Base-by-base conservation (phyloP, 2,113 vertebrate species). In the Acrocephalus kingi region DNA sequence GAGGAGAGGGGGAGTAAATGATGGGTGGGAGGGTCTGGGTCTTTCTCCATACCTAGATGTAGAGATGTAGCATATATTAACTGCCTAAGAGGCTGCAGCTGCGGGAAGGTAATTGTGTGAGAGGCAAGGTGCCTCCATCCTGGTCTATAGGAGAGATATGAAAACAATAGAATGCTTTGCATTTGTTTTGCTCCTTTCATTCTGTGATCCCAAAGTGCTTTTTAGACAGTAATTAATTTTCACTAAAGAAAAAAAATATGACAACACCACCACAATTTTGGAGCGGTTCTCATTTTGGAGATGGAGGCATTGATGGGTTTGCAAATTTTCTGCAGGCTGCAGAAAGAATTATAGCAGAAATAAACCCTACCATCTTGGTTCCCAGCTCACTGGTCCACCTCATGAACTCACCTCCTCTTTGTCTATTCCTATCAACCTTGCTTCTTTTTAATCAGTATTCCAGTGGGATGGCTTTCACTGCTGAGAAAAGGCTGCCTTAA, bases 81-180 rank as follows among this genome's bases (percentile, higher is more conserved):
- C 71, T 85, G 93, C 72, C 74, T 88, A 82, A 97, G 88, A 93
- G 94, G 75, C 75, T 96, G 94, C 93, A 95, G 92, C 90, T 95
- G 92, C 89, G 89, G 84, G 24, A 45, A 94, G 76, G 61, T 78
- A 94, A 92, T 86, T 90, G 86, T n/a, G n/a, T 80, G 55, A 96
- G 92, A 84, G 73, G 71, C 66, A 91, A 93, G 94, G 95, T 95
- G 54, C 75, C 78, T 95, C 81, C 71, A 68, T 67, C 66, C 51
- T 5, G 4, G 59, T 48, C 85, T 96, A 27, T 9, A 67, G 69
- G 23, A 61, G 74, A 87, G 62, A 91, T 51, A 91, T 77, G 46
- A 82, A 93, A 94, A 89, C 90, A 94, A 97, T 68, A 78, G 56
- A 90, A 83, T 67, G 59, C 27, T 95, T 95, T 91, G 58, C 58